Evolutionary conservation across 2,888 invertebrate genomes (phyloP), one percentile per base, ranked within the genome.

Genomic region (Harpagoxenus sublaevis): DNA sequence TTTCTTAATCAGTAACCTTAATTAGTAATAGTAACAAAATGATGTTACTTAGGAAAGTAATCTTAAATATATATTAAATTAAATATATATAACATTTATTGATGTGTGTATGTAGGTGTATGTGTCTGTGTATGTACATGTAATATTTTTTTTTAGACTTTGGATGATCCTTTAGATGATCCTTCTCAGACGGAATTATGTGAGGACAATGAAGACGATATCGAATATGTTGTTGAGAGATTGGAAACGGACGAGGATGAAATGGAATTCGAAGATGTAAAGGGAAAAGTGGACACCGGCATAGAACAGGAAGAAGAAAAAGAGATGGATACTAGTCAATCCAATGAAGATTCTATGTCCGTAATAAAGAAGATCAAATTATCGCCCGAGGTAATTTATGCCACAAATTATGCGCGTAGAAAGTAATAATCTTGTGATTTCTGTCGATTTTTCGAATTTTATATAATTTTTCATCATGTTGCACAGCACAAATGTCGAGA

Each of bases 181-280:
- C 3, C 39, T 28, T 6, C 45, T 5, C 85, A 75, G 35, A 45
- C 68, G 2, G 91, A 90, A 55, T 28, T 84, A 12, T 89, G 92
- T 15, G 57, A 79, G 23, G 92, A 93, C n/a, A 90, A 90, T 28
- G 92, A 89, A 31, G 93, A 92, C n/a, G 93, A 93, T 10, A 92
- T 92, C 28, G 93, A 94, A 62, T 94, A 93, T 82, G 91, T 94
- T 5, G 92, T 94, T 3, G 94, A 94, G 78, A 92, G 92, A 84
- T 73, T 94, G 31, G 94, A 90, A 8, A 78, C 84, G 0, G 91
- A 90, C 0, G 89, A 92, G 2, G 89, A 89, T 5, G 84, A 86
- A 9, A 85, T 87, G 0, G 86, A 84, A 0, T 3, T 39, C 0
- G 73, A 88, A 2, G 88, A 89, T 83, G 60, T 85, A 9, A 83